Evolutionary conservation across 2,113 vertebrate species (phyloP).

Genomic region (Rhinichthys klamathensis): DNA sequence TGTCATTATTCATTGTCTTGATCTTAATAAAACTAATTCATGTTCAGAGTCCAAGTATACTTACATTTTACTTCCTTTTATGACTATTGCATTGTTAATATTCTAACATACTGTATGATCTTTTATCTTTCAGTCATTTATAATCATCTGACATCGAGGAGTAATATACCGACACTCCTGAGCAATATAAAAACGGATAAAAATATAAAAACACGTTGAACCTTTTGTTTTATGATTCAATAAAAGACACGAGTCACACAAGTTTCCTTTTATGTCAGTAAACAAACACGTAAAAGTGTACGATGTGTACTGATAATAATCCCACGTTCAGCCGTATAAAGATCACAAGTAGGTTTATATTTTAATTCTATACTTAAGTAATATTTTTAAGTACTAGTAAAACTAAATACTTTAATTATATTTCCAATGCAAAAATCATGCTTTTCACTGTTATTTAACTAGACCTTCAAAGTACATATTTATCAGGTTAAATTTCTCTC

Average conservation of each 20-base stretch:
- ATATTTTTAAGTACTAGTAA: background rate
- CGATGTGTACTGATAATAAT: background rate
- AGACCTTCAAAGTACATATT: background rate
- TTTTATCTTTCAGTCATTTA: background rate
- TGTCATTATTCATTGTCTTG: background rate
- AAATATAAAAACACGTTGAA: background rate
- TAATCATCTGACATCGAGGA: background rate
- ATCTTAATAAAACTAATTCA: background rate
- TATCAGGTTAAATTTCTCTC: background rate
- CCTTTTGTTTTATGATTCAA: background rate
- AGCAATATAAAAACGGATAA: background rate
- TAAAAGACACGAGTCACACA: background rate
- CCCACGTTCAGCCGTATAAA: background rate
- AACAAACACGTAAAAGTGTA: background rate
- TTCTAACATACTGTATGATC: constrained; percentile 5
- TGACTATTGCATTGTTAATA: constrained; percentile 19
- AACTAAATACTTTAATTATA: background rate
- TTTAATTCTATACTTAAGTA: background rate
- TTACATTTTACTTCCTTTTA: background rate
- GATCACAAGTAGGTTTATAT: background rate
- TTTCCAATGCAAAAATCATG: background rate
- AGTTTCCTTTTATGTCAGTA: background rate
- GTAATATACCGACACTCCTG: background rate
- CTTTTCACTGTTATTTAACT: background rate
- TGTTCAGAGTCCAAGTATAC: background rate